These are phyloP conservation scores for Lepidocolaptes lacrymiger DNA, from an alignment of 2,797 vertebrate species.

Conservation along the genomic window DNA sequence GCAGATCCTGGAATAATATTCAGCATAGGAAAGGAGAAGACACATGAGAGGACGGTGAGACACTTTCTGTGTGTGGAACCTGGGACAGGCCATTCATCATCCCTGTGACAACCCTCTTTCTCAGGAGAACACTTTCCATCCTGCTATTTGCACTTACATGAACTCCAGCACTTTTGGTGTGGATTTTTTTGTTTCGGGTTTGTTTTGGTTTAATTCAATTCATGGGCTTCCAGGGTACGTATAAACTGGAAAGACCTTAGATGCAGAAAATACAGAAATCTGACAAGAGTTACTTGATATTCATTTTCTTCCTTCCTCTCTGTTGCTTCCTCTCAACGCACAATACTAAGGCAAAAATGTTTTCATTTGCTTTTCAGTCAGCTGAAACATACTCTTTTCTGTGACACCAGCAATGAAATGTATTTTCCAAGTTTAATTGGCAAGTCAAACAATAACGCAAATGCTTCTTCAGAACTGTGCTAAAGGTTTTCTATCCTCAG, in stretches of 20 bases:
- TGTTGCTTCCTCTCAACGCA: not conserved
- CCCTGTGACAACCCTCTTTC: not conserved
- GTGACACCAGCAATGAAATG: not conserved
- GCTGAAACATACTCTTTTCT: constrained; percentile 7
- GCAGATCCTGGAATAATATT: not conserved
- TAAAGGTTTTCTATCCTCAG: constrained; percentile 31
- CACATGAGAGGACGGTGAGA: not conserved
- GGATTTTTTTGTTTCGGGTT: not conserved
- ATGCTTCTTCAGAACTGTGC: not conserved
- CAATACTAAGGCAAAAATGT: not conserved
- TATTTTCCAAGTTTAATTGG: constrained; percentile 57
- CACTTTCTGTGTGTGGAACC: not conserved
- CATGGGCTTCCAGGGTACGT: not conserved
- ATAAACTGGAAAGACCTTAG: not conserved
- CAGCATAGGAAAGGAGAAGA: not conserved
- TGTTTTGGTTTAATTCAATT: not conserved
- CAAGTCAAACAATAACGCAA: constrained; percentile 24
- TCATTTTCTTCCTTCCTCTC: not conserved
- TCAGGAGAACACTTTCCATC: not conserved
- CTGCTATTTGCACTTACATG: not conserved
- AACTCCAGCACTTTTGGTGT: not conserved
- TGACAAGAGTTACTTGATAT: not conserved
- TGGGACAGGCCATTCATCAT: not conserved
- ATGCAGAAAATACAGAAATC: not conserved
- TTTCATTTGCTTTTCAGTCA: constrained; percentile 39